A percentile compares a stretch with the other conserved stretches of the same genome.
Evolutionary conservation across 1,140 invertebrate genomes (phyloP).

Genomic region (Drosophila pectinifera): DNA sequence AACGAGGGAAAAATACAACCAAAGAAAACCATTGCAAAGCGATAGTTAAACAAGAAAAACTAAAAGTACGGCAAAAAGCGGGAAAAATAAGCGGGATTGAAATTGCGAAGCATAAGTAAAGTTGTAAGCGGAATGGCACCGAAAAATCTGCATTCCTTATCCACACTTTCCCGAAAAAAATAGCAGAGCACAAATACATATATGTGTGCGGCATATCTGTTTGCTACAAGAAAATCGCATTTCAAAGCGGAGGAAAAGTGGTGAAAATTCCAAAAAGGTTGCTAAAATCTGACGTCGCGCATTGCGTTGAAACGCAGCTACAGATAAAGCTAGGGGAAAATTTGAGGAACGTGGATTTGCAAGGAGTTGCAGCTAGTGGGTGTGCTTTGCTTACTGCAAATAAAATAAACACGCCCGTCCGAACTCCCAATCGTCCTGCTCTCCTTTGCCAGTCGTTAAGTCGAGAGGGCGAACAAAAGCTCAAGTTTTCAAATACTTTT

Average conservation of each 20-base stretch:
- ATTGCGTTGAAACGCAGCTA: slow-evolving; percentile 45
- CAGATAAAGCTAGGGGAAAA: slow-evolving; percentile 51
- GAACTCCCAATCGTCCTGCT: slow-evolving; percentile 5
- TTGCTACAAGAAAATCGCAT: slow-evolving; percentile 74
- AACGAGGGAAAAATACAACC: slow-evolving; percentile 28
- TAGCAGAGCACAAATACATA: slow-evolving; percentile 25
- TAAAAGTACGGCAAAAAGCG: slow-evolving; percentile 5
- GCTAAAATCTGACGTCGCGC: slow-evolving; percentile 35
- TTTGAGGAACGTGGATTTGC: slow-evolving; percentile 1
- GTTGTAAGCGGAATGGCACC: slow-evolving; percentile 60
- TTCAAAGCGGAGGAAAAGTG: slow-evolving; percentile 29
- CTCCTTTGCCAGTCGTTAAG: slow-evolving; percentile 51
- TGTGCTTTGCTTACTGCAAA: slow-evolving; percentile 55
- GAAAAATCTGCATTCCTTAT: slow-evolving; percentile 43
- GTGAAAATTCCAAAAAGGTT: slow-evolving; percentile 17
- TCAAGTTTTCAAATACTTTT: slow-evolving; percentile 67
- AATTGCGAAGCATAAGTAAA: slow-evolving; percentile 53
- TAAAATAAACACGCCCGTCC: slow-evolving; percentile 63
- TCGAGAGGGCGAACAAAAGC: slow-evolving; percentile 72
- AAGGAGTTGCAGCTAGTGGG: neutral
- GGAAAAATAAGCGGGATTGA: slow-evolving; percentile 11
- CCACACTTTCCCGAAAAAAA: slow-evolving; percentile 6
- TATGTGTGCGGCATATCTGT: slow-evolving; percentile 37
- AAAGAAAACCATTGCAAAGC: slow-evolving; percentile 21
- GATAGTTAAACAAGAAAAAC: slow-evolving; percentile 37